phyloP scores from a whole-genome alignment of 2,797 vertebrate species.

The Chaenodraco wilsoni region DNA sequence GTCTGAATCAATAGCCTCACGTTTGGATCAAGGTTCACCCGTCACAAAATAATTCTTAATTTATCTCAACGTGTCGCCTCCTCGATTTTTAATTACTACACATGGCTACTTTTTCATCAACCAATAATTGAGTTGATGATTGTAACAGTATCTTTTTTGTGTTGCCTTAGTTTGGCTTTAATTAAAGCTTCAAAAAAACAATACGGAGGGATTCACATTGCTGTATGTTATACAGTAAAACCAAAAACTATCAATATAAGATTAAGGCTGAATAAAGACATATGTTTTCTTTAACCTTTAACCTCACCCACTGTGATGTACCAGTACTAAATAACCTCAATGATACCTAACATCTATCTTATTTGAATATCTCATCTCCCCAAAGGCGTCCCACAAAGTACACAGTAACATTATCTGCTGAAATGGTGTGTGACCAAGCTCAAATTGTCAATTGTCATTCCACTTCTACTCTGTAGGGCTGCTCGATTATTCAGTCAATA shows the following conservation, averaged over 20 bases:
- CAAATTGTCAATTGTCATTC: constrained; percentile 17
- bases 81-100: too few relatives aligned
- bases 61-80: too few relatives aligned
- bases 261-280: background rate
- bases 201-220: background rate
- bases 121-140: too few relatives aligned
- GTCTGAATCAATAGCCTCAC: too few relatives aligned
- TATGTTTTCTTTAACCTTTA: too few relatives aligned
- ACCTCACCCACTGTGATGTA: background rate
- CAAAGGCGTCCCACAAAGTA: background rate
- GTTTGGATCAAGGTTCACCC: too few relatives aligned
- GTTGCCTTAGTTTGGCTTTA: background rate
- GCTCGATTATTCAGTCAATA: too few relatives aligned
- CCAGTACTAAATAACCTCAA: background rate
- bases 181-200: background rate
- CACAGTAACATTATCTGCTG: background rate
- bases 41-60: too few relatives aligned
- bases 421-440: constrained; percentile 2
- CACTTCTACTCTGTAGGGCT: background rate
- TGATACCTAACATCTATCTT: background rate
- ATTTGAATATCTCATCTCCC: background rate
- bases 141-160: accelerated
- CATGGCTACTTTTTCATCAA: too few relatives aligned
- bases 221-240: background rate
- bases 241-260: background rate